Evolutionary conservation across 2,888 invertebrate species (phyloP).

Genomic region (Cephalotes varians): DNA sequence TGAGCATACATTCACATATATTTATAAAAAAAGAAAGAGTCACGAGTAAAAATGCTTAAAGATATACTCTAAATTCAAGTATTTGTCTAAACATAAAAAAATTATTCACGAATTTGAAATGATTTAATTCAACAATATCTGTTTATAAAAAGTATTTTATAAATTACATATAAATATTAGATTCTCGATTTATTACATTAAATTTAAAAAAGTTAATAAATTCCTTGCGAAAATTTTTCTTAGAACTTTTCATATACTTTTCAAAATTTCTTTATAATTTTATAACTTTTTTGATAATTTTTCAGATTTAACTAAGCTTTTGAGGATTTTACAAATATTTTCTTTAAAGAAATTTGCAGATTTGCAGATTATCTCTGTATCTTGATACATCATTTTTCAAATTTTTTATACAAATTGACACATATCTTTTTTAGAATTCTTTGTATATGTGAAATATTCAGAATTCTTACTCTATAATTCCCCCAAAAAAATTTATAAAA

Average conservation of each 20-base stretch:
- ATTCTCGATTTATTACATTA: background rate
- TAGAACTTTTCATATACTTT: too few species aligned
- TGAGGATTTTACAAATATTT: too few species aligned
- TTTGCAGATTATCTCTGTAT: too few species aligned
- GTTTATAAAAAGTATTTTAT: background rate
- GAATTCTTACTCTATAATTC: background rate
- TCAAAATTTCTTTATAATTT: too few species aligned
- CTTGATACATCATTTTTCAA: too few species aligned
- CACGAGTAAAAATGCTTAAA: background rate
- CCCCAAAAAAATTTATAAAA: background rate
- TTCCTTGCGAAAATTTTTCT: too few species aligned
- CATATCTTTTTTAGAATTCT: background rate
- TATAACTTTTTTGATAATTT: too few species aligned
- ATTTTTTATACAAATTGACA: too few species aligned
- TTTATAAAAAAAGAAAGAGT: background rate
- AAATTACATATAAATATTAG: background rate
- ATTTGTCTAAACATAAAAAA: background rate
- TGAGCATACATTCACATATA: background rate
- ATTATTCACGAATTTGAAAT: background rate
- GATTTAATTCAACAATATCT: background rate
- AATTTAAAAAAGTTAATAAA: background rate
- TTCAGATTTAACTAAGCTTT: too few species aligned
- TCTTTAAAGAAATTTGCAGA: too few species aligned
- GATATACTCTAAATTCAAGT: background rate
- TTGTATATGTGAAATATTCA: background rate